These are phyloP conservation scores for Atherinosoma microstoma DNA, from an alignment of 2,797 vertebrate species.

Conservation along the genomic window DNA sequence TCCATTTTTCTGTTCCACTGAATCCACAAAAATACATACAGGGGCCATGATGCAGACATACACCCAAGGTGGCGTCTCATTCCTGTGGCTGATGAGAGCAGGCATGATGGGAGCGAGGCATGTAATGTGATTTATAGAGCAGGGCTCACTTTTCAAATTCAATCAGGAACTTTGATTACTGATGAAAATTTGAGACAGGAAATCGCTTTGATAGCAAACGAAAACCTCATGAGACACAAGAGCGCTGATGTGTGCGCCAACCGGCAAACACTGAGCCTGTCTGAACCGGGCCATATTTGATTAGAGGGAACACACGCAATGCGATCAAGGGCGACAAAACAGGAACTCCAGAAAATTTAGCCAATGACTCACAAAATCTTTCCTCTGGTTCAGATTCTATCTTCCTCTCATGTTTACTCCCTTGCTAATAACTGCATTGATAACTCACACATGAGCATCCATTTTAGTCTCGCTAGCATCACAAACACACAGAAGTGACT, in stretches of 20 bases:
- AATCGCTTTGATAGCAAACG: slow-evolving; percentile 83
- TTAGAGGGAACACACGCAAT: slow-evolving; percentile 63
- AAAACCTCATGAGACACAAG: slow-evolving; percentile 77
- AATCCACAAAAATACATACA: slow-evolving; percentile 29
- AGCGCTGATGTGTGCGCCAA: slow-evolving; percentile 50
- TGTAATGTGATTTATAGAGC: slow-evolving; percentile 84
- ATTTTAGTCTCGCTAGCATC: slow-evolving; percentile 20
- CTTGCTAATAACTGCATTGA: slow-evolving; percentile 4
- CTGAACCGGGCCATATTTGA: slow-evolving; percentile 68
- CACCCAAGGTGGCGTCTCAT: slow-evolving; percentile 69
- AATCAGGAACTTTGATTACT: slow-evolving; percentile 86
- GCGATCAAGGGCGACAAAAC: slow-evolving; percentile 62
- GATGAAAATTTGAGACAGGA: slow-evolving; percentile 84
- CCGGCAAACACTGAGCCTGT: slow-evolving; percentile 44
- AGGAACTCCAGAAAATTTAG: slow-evolving; percentile 60
- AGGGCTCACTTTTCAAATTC: slow-evolving; percentile 83
- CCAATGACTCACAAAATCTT: slow-evolving; percentile 47
- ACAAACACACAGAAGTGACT: slow-evolving; percentile 14
- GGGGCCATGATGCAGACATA: slow-evolving; percentile 39
- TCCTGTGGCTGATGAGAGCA: slow-evolving; percentile 73
- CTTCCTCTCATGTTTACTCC: slow-evolving; percentile 15
- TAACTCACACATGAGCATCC: not conserved
- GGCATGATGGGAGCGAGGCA: slow-evolving; percentile 77
- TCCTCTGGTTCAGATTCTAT: slow-evolving; percentile 47
- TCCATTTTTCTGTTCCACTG: slow-evolving; percentile 47